Evolutionary conservation across 2,888 invertebrate species (phyloP), one percentile per base, ranked within the genome.

Genomic region (Leucania comma): DNA sequence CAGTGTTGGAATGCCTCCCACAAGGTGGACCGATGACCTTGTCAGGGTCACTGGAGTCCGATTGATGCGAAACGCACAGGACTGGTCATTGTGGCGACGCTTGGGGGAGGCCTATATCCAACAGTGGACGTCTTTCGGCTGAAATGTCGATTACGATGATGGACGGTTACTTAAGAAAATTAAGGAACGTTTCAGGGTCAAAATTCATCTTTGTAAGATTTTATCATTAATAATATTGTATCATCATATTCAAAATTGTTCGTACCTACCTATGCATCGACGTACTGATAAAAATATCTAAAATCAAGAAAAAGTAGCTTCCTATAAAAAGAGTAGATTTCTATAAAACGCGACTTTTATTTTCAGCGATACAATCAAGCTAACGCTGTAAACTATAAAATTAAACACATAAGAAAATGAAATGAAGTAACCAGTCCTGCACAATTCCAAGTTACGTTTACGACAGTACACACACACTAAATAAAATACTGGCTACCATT

Each of bases 401-500:
- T 72, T 46, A 72, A 63, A 54, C 20, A 48, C 14, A 6, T 29
- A 24, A 72, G 72, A 58, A 57, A 48, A 66, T 66, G 46, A 58
- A 72, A 72, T 53, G 26, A 53, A 66, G 53, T 53, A 72, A 67
- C 59, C 22, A 54, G 46, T 58, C 66, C 24, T 72, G 38, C 58
- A 72, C 48, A 72, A 35, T 71, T 72, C 8, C 48, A 57, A 72
- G 32, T 54, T 60, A 60, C 26, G n/a, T 56, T 60, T 59, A 69
- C 69, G 26, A 56, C 50, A 48, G 35, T 57, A 65, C 65, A 60
- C 22, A 61, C 26, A 38, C 48, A 53, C 42, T 50, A 53, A 53
- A 72, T 54, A 51, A 65, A 67, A 56, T 22, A 68, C 48, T 58
- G 50, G 24, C 24, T 38, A 58, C 17, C 20, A 20, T 10, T 38